Percentiles rank a stretch among this genome's conserved stretches.
Evolutionary conservation across 2,888 invertebrate species (phyloP).

Genomic region (Acronicta psi): DNA sequence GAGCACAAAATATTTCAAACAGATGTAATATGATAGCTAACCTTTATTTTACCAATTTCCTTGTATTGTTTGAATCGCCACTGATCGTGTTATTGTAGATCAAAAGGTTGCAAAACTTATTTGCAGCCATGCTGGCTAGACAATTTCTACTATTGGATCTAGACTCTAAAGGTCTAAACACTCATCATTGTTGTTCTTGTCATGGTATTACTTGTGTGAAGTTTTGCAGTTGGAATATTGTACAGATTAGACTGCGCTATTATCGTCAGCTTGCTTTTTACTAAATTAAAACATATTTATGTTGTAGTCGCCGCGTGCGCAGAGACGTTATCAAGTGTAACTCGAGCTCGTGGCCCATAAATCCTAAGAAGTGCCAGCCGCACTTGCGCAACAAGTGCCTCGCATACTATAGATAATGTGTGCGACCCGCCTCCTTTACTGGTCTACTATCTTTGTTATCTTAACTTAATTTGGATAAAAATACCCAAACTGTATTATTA

Average conservation of each 20-base stretch:
- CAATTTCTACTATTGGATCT: no score
- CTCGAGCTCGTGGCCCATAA: slow-evolving; percentile 80
- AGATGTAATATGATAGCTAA: neutral
- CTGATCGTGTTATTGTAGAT: no score
- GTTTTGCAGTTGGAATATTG: slow-evolving; percentile 10
- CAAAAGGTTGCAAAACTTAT: no score
- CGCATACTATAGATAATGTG: slow-evolving; percentile 68
- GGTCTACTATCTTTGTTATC: slow-evolving; percentile 64
- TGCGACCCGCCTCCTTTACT: slow-evolving; percentile 60
- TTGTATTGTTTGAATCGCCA: no score
- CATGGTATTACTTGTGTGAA: neutral
- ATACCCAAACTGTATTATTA: slow-evolving; percentile 1
- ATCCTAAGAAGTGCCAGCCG: slow-evolving; percentile 77
- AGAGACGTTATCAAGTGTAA: slow-evolving; percentile 84
- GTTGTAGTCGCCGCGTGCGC: slow-evolving; percentile 65
- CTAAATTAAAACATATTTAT: slow-evolving; percentile 71
- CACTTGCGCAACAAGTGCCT: slow-evolving; percentile 83
- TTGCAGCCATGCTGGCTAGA: no score
- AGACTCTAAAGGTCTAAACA: neutral
- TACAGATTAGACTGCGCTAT: slow-evolving; percentile 56
- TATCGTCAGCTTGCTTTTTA: slow-evolving; percentile 68
- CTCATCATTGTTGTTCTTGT: neutral
- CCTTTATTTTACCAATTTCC: no score
- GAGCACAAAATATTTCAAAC: slow-evolving; percentile 15
- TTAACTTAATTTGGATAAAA: slow-evolving; percentile 28